A percentile compares a stretch with the other conserved stretches of the same genome.
These are phyloP conservation scores for Pantherophis vulpinus DNA, from an alignment of 2,797 vertebrate species.

Conservation along the genomic window DNA sequence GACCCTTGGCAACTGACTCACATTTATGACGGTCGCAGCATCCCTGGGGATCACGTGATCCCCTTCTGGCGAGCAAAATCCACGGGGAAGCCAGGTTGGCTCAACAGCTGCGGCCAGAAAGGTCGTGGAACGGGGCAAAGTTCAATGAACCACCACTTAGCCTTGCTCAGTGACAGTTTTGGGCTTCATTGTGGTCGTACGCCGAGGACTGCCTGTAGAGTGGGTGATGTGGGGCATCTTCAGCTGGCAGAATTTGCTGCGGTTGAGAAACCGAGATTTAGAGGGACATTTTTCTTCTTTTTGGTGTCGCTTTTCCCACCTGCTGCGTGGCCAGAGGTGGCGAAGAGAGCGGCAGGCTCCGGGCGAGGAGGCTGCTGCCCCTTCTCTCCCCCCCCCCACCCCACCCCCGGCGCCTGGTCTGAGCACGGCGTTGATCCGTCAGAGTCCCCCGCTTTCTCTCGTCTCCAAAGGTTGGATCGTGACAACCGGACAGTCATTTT, in stretches of 20 bases:
- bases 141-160: too few relatives aligned
- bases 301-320: not conserved
- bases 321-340: not conserved
- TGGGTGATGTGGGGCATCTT: not conserved
- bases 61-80: not conserved
- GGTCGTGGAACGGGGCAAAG: too few relatives aligned
- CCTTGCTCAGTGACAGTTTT: too few relatives aligned
- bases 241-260: too few relatives aligned
- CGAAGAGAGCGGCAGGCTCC: not conserved
- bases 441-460: too few relatives aligned
- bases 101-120: too few relatives aligned
- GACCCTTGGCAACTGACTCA: not conserved
- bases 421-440: not conserved
- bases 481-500: too few relatives aligned
- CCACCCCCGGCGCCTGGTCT: not conserved
- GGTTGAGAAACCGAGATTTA: too few relatives aligned
- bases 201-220: too few relatives aligned
- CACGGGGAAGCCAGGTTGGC: rapidly evolving
- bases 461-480: too few relatives aligned
- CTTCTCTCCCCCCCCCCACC: not conserved
- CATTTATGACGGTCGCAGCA: not conserved
- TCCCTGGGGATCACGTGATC: not conserved
- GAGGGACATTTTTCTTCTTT: not conserved
- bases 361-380: not conserved
- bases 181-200: too few relatives aligned